These are phyloP conservation scores for Ophiodon elongatus DNA, from an alignment of 2,113 vertebrate genomes.

Conservation along the genomic window DNA sequence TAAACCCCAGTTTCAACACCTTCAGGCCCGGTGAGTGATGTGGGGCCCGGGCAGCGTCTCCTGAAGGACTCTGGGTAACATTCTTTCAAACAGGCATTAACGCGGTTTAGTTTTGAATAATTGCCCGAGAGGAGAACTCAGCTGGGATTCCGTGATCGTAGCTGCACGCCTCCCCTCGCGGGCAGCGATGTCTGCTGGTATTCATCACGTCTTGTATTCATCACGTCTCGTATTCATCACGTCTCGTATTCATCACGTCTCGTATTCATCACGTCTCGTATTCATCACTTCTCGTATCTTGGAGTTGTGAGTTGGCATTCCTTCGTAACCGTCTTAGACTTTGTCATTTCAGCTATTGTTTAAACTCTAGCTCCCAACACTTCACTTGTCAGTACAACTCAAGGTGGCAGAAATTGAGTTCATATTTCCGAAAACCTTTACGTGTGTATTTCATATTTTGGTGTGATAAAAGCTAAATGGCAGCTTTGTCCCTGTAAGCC, in stretches of 20 bases:
- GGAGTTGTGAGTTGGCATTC: neutral
- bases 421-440: neutral
- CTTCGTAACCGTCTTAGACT: neutral
- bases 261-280: too few species aligned
- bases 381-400: neutral
- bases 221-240: too few species aligned
- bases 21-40: slow-evolving; percentile 61
- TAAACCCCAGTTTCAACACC: slow-evolving; percentile 69
- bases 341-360: neutral
- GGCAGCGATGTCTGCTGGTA: too few species aligned
- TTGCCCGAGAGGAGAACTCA: slow-evolving; percentile 48
- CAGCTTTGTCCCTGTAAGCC: too few species aligned
- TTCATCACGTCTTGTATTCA: too few species aligned
- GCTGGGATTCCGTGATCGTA: slow-evolving; percentile 33
- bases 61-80: slow-evolving; percentile 50
- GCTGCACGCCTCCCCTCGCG: slow-evolving; percentile 18
- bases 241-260: too few species aligned
- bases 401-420: too few species aligned
- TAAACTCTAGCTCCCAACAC: neutral
- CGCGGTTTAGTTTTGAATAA: slow-evolving; percentile 52
- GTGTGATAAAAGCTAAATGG: too few species aligned
- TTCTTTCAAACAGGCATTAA: slow-evolving; percentile 55
- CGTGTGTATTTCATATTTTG: neutral
- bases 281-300: neutral
- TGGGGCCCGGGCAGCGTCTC: slow-evolving; percentile 38